Percentiles rank a stretch among this genome's conserved stretches.
These are phyloP conservation scores for Alca torda DNA, from an alignment of 2,797 vertebrate genomes.

Conservation along the genomic window DNA sequence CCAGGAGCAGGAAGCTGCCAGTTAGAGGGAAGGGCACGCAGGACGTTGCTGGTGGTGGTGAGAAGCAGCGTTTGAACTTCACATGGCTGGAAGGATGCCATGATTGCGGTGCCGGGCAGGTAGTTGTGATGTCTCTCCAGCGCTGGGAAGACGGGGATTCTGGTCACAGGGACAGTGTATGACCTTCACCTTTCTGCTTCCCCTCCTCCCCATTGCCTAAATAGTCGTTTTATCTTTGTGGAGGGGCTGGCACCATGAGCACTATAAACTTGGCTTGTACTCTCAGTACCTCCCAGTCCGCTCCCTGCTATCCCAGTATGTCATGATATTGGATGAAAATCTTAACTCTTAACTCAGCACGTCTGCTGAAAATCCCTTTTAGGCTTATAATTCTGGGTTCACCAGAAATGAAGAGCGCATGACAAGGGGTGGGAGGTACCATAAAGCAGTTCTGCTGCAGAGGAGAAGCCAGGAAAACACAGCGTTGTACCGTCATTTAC, in stretches of 20 bases:
- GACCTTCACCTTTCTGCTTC: not conserved
- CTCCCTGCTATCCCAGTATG: not conserved
- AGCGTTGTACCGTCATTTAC: not conserved
- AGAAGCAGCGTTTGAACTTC: not conserved
- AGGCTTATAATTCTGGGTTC: not conserved
- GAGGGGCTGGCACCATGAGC: not conserved
- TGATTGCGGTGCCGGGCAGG: not conserved
- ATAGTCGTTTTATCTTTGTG: not conserved
- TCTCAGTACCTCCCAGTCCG: not conserved
- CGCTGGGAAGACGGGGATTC: not conserved
- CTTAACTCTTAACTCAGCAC: not conserved
- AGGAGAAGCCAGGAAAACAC: not conserved
- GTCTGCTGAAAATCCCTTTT: not conserved
- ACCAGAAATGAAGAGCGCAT: not conserved
- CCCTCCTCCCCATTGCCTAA: not conserved
- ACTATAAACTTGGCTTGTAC: not conserved
- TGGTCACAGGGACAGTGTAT: not conserved
- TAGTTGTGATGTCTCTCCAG: not conserved
- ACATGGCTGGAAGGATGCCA: not conserved
- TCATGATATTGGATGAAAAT: not conserved
- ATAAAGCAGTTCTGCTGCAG: not conserved
- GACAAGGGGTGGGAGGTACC: not conserved
- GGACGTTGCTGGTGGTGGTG: not conserved
- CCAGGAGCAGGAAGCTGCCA: not conserved
- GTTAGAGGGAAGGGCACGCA: not conserved